Conservation (phyloP, 1,140 invertebrate species). For the Aricia agestis region DNA sequence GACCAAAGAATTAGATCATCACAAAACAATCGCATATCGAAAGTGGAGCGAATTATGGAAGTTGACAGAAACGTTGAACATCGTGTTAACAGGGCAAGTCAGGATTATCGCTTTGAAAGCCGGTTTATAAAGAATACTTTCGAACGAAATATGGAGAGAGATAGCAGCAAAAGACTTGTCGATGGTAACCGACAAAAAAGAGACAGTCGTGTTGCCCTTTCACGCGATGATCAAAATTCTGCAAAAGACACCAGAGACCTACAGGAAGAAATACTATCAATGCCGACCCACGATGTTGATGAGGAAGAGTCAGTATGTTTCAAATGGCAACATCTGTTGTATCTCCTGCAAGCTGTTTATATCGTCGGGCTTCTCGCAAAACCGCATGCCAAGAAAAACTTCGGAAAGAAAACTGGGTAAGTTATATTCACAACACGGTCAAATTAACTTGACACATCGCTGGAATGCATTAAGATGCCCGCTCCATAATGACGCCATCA, state of each 20-base stretch:
- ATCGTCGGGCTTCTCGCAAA: conserved; percentile 40
- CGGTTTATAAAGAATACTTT: not conserved
- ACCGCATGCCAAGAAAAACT: conserved; percentile 26
- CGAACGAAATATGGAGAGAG: conserved; percentile 10
- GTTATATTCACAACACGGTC: no score
- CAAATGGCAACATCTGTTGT: conserved; percentile 44
- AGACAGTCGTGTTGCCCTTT: not conserved
- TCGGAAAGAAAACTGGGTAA: conserved; percentile 38
- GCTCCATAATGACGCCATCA: no score
- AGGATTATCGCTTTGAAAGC: not conserved
- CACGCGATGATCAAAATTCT: not conserved
- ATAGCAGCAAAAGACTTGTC: not conserved
- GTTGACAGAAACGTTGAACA: not conserved
- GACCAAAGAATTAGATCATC: not conserved
- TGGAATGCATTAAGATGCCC: no score
- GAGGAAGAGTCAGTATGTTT: not conserved
- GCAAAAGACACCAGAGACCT: not conserved
- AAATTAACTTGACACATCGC: no score
- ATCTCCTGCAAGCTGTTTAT: conserved; percentile 47
- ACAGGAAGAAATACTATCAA: not conserved
- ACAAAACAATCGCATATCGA: not conserved
- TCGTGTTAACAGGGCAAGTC: not conserved
- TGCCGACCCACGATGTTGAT: not conserved
- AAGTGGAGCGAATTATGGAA: no score
- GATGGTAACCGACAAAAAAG: not conserved